These are phyloP conservation scores for Leptopilina myrica DNA, from an alignment of 2,888 invertebrate species.

Conservation along the genomic window DNA sequence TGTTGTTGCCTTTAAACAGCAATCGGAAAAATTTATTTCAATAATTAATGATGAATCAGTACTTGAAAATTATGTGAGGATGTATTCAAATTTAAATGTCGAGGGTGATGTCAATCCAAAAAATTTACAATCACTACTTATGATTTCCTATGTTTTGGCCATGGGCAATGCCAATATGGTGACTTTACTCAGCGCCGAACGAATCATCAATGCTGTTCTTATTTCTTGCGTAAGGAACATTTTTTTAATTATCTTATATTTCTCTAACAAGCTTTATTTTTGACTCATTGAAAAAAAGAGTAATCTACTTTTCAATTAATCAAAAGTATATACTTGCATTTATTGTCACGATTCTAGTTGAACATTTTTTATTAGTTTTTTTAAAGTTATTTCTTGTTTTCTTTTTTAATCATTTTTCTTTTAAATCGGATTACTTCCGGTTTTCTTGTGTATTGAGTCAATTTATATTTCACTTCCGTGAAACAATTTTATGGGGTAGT, in stretches of 20 bases:
- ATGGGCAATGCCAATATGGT: conserved; percentile 85
- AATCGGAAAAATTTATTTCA: conserved; percentile 83
- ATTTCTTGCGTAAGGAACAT: conserved; percentile 82
- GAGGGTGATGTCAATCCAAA: conserved; percentile 80
- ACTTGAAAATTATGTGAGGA: conserved; percentile 84
- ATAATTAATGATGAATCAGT: conserved; percentile 79
- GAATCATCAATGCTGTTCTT: conserved; percentile 85
- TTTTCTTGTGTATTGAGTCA: too few species aligned
- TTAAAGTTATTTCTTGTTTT: too few species aligned
- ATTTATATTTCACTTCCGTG: too few species aligned
- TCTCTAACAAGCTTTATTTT: too few species aligned
- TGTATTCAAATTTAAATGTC: conserved; percentile 75
- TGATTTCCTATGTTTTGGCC: conserved; percentile 87
- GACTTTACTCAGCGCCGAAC: conserved; percentile 83
- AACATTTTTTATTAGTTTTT: too few species aligned
- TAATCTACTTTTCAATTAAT: too few species aligned
- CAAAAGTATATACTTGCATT: too few species aligned
- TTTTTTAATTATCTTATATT: conserved; percentile 9
- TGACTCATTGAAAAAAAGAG: too few species aligned
- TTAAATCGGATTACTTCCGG: too few species aligned
- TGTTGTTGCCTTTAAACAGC: conserved; percentile 83
- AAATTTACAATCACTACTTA: conserved; percentile 82
- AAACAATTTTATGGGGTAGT: too few species aligned
- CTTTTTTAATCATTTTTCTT: too few species aligned
- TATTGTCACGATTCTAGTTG: too few species aligned